Base-by-base conservation (phyloP, 1,140 invertebrate genomes). In the Zelostemma sp. region DNA sequence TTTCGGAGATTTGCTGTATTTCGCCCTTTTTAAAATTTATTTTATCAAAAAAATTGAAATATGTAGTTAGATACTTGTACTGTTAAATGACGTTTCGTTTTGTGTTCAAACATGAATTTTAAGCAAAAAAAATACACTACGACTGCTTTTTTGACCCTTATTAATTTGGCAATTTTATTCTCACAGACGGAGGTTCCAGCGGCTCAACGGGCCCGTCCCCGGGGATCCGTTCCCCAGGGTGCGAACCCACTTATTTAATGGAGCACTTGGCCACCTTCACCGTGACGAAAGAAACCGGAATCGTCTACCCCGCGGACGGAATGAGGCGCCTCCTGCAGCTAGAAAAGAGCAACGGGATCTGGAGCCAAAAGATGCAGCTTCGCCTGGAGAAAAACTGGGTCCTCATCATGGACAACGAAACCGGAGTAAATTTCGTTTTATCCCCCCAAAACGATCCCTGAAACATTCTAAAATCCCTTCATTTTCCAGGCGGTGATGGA, bases 261-360 rank as follows among this genome's bases (percentile, higher is more conserved):
- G 97, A 99, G 82, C 97, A 99, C 88, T 89, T 99, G 84, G 97
- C 98, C 41, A 99, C 98, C 12, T 99, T 99, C 86, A 96, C 95
- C 1, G 95, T 98, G 28, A 93, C 93, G 38, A 90, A 93, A 77
- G 93, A 95, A 80, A 93, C 91, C 8, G 93, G 94, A 41, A 93
- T 96, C 77, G 89, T 95, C 28, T 94, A 94, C 84, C 93, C 94
- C 5, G 90, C 93, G 6, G 97, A 99, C 87, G 98, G 98, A n/a
- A 96, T 99, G 91, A 87, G 96, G 15, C 88, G 97, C 33, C 88
- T 99, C 41, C 87, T 98, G 16, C 95, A 98, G 83, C 90, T 99
- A 85, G 98, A 99, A 87, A 98, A 98, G 86, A 95, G 95, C 21
- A 97, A 95, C 74, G 96, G 96, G 72, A 99, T 99, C 81, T 99